Percentiles rank a stretch among this genome's conserved stretches.
Conservation (phyloP, 2,113 vertebrate species). For the Pollimyrus isidori region DNA sequence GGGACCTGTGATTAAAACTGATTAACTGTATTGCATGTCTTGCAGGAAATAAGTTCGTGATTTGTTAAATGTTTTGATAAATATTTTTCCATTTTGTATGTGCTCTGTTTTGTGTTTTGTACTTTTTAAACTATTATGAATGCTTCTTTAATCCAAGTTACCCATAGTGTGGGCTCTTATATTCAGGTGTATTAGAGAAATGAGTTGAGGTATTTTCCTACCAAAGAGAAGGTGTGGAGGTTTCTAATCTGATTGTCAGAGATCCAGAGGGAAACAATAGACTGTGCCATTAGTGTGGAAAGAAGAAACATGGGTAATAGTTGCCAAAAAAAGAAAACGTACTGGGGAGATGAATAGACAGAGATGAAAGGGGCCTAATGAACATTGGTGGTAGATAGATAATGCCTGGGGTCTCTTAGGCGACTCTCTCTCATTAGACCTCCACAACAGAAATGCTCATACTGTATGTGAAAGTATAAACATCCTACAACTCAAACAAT, state of each 20-base stretch:
- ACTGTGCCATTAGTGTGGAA: conserved; percentile 34
- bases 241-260: conserved; percentile 42
- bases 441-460: background rate
- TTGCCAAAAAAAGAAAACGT: background rate
- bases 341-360: background rate
- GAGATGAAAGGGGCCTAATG: background rate
- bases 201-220: conserved; percentile 21
- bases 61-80: background rate
- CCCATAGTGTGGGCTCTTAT: no score
- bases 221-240: conserved; percentile 40
- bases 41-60: background rate
- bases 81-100: background rate
- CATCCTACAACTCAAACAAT: background rate
- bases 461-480: background rate
- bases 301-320: conserved; percentile 20
- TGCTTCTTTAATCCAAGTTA: background rate
- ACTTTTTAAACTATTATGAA: background rate
- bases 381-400: background rate
- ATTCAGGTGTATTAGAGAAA: conserved; percentile 1
- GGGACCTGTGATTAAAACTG: background rate
- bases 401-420: background rate
- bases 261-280: conserved; percentile 42
- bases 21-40: background rate
- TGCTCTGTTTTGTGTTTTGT: background rate
- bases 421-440: background rate